Evolutionary conservation across 2,888 invertebrate species (phyloP).

Genomic region (Hyposoter dolosus): DNA sequence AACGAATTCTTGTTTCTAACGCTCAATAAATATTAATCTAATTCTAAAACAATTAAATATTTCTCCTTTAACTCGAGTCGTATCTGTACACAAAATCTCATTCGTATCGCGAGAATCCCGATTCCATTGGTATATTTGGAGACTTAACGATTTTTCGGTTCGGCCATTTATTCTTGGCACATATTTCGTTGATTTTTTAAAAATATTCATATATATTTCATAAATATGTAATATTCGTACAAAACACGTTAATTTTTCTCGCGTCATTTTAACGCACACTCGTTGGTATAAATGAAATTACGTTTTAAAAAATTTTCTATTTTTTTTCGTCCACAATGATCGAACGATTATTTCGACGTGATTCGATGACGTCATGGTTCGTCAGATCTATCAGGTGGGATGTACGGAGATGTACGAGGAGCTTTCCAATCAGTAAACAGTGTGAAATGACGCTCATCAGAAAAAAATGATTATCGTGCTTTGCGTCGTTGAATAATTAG

Average conservation of each 20-base stretch:
- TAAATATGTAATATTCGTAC: background rate
- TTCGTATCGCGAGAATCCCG: constrained; percentile 35
- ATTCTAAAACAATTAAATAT: constrained; percentile 55
- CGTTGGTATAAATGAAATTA: background rate
- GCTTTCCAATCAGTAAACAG: background rate
- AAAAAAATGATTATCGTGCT: background rate
- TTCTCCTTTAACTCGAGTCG: constrained; percentile 37
- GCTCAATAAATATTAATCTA: constrained; percentile 67
- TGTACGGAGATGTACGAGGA: background rate
- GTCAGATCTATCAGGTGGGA: background rate
- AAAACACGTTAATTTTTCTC: background rate
- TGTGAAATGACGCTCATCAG: background rate
- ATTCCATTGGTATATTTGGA: background rate
- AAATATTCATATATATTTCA: background rate
- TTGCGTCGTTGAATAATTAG: background rate
- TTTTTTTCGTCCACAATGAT: background rate
- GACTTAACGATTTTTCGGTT: constrained; percentile 15
- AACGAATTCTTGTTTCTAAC: constrained; percentile 37
- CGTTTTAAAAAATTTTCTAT: background rate
- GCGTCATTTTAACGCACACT: background rate
- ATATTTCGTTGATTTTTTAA: background rate
- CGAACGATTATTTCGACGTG: background rate
- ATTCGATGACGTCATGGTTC: background rate
- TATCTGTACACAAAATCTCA: constrained; percentile 50
- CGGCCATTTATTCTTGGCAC: background rate